phyloP scores from a whole-genome alignment of 2,888 invertebrate species.

The Muschampia staudingeri region DNA sequence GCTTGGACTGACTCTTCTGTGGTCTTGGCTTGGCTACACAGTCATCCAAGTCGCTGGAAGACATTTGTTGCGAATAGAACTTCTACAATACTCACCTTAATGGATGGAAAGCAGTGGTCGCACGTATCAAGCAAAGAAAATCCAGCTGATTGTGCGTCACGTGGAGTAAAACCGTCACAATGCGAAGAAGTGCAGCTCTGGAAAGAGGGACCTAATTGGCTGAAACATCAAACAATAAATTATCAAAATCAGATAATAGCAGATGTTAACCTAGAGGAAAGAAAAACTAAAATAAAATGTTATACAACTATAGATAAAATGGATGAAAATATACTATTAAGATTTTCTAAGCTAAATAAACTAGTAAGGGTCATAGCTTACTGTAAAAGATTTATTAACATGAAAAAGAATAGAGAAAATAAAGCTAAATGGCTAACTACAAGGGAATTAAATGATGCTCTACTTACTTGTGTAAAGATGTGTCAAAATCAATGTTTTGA shows the following conservation, averaged over 20 bases:
- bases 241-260: slow-evolving; percentile 6
- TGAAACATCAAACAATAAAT: slow-evolving; percentile 36
- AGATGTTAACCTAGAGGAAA: slow-evolving; percentile 44
- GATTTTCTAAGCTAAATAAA: slow-evolving; percentile 55
- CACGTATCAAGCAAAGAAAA: slow-evolving; percentile 16
- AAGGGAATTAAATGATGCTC: slow-evolving; percentile 45
- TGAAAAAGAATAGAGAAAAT: slow-evolving; percentile 1
- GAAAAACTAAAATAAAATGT: slow-evolving; percentile 20
- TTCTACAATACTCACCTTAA: slow-evolving; percentile 55
- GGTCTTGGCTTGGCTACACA: slow-evolving; percentile 56
- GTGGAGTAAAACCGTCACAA: slow-evolving; percentile 44
- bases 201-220: slow-evolving; percentile 58
- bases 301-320: neutral
- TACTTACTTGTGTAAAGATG: slow-evolving; percentile 10
- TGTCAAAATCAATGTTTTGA: slow-evolving; percentile 11
- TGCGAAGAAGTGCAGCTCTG: slow-evolving; percentile 47
- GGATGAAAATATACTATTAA: slow-evolving; percentile 38
- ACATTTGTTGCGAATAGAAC: slow-evolving; percentile 47
- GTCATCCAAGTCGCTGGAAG: slow-evolving; percentile 55
- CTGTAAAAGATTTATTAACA: slow-evolving; percentile 56
- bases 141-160: slow-evolving; percentile 68
- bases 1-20: slow-evolving; percentile 58
- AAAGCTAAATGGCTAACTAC: slow-evolving; percentile 39
- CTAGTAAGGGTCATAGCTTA: slow-evolving; percentile 49
- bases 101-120: slow-evolving; percentile 60